These are phyloP conservation scores for Ammospiza maritima DNA, from an alignment of 2,797 vertebrate species.

Conservation along the genomic window DNA sequence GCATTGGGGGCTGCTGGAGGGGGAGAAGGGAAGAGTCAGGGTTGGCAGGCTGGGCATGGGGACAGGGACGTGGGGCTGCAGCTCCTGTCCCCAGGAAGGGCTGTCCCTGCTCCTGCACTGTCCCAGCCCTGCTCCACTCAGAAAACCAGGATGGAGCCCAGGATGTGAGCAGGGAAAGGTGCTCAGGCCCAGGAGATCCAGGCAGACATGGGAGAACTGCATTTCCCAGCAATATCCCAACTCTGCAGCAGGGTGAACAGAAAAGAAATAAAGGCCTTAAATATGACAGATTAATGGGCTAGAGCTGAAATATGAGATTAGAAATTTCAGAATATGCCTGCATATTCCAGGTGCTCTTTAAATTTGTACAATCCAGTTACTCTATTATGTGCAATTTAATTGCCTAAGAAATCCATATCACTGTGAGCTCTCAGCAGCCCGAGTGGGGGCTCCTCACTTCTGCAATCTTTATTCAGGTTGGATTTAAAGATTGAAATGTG, in stretches of 20 bases:
- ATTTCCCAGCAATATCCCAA: neutral
- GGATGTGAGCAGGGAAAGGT: neutral
- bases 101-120: neutral
- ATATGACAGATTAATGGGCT: conserved; percentile 40
- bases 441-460: neutral
- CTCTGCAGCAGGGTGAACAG: neutral
- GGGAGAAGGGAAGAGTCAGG: neutral
- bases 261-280: conserved; percentile 15
- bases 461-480: neutral
- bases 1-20: neutral
- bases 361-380: conserved; percentile 13
- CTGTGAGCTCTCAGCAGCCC: neutral
- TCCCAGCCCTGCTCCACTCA: neutral
- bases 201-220: rapidly evolving
- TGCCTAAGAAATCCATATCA: conserved; percentile 36
- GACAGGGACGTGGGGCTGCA: neutral
- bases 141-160: neutral
- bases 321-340: conserved; percentile 38
- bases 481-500: conserved; percentile 7
- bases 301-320: conserved; percentile 45
- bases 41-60: neutral
- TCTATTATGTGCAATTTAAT: conserved; percentile 55
- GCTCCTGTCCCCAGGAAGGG: neutral
- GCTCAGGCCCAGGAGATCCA: neutral
- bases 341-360: conserved; percentile 47